Conservation (phyloP, 2,113 vertebrate genomes). For the Sinocyclocheilus anshuiensis region DNA sequence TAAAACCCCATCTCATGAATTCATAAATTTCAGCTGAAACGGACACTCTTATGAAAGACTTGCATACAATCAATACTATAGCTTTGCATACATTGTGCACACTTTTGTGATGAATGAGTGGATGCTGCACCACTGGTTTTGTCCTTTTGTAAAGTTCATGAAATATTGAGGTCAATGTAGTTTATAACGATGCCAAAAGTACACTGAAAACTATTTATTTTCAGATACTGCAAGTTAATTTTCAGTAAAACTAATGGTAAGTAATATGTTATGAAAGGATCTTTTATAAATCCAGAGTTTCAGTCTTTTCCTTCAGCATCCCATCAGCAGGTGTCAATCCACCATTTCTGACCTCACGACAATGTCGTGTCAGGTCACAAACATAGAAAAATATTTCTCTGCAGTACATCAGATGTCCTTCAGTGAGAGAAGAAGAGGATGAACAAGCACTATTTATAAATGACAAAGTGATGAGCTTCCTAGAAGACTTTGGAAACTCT, state of each 20-base stretch:
- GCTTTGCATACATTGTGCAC: background rate
- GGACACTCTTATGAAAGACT: background rate
- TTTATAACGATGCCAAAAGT: too few species aligned
- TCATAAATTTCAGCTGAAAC: background rate
- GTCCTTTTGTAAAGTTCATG: background rate
- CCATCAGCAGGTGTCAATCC: background rate
- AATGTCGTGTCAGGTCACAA: background rate
- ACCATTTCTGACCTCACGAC: background rate
- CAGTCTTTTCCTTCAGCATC: background rate
- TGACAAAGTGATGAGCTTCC: background rate
- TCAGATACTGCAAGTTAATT: too few species aligned
- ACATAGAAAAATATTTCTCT: too few species aligned
- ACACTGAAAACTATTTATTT: too few species aligned
- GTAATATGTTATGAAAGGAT: background rate
- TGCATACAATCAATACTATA: background rate
- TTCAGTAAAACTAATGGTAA: too few species aligned
- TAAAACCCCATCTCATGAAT: background rate
- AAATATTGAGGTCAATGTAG: background rate
- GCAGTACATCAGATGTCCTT: background rate
- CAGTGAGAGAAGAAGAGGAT: background rate
- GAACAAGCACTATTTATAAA: background rate
- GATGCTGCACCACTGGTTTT: background rate
- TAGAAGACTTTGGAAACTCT: background rate
- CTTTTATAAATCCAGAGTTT: background rate
- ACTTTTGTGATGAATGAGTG: background rate